A percentile compares a stretch with the other conserved stretches of the same genome.
These are phyloP conservation scores for Elephas maximus DNA, from an alignment of 2,113 vertebrate genomes.

Conservation along the genomic window DNA sequence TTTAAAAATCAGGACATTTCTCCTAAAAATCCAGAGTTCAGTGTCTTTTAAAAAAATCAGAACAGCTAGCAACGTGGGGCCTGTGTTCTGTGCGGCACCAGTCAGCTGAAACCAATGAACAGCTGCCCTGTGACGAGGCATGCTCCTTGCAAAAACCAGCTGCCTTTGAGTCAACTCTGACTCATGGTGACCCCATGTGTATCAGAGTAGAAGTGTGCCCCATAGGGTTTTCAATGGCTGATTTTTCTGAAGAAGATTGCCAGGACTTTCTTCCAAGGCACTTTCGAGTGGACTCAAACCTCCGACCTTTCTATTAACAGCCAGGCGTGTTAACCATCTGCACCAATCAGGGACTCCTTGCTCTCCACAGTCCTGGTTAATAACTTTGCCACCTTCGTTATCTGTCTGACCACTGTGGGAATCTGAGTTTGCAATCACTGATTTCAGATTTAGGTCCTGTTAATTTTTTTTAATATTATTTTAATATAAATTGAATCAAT, in stretches of 20 bases:
- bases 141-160: background rate
- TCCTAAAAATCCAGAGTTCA: background rate
- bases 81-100: background rate
- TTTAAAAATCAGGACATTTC: background rate
- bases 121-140: background rate
- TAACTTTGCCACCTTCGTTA: background rate
- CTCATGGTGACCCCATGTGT: background rate
- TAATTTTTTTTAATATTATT: background rate
- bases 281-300: background rate
- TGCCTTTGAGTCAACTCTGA: background rate
- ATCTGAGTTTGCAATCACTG: background rate
- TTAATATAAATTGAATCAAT: background rate
- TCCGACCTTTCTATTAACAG: background rate
- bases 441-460: background rate
- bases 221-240: background rate
- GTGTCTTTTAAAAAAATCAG: slow-evolving; percentile 13
- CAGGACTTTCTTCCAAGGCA: background rate
- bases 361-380: background rate
- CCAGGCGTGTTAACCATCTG: background rate
- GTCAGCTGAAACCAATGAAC: background rate
- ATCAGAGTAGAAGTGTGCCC: no score
- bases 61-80: background rate
- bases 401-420: background rate
- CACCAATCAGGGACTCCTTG: background rate
- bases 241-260: background rate